Evolutionary conservation across 2,113 vertebrate genomes (phyloP), one percentile per base, ranked within the genome.

Genomic region (Chaetops frenatus): DNA sequence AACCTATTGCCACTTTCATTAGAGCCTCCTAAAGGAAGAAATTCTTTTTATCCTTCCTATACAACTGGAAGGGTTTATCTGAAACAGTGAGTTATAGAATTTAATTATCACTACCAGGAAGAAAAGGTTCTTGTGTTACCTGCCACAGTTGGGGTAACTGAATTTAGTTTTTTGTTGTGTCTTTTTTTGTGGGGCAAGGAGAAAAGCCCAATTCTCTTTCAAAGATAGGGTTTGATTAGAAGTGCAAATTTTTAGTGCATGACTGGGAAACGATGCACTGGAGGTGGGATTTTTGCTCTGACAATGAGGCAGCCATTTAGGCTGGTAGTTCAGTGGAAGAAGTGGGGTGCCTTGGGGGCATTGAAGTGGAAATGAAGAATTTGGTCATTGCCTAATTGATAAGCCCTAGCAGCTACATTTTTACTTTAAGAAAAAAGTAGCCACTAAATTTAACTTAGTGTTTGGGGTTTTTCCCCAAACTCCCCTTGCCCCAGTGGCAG

Each of bases 31-130:
- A 74, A 84, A 94, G 90, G 29, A 87, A 83, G 15, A 73, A 57
- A 65, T 51, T 67, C 10, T 47, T 50, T 92, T 96, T 92, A 86
- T 90, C 71, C 84, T 27, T 73, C 21, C 40, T 17, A 53, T 91
- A 70, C 50, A 66, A 83, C 36, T 77, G 35, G 44, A 74, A 89
- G 35, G 29, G 21, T 70, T 95, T 82, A 70, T 86, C 71, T 83
- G 61, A 88, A 85, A 94, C 81, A 85, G 85, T 80, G 83, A 93
- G 28, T 80, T 80, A 83, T 29, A 90, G 82, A 92, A 86, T 88
- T 91, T 88, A 94, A 73, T 92, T 89, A 88, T 84, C 61, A 15
- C 66, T 88, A 20, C 47, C 42, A 79, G 70, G 42, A 78, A 74
- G 24, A 88, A 81, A 79, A 66, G 48, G 33, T 66, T 88, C 72